phyloP scores from a whole-genome alignment of 2,797 vertebrate genomes.

The Tamandua tetradactyla region DNA sequence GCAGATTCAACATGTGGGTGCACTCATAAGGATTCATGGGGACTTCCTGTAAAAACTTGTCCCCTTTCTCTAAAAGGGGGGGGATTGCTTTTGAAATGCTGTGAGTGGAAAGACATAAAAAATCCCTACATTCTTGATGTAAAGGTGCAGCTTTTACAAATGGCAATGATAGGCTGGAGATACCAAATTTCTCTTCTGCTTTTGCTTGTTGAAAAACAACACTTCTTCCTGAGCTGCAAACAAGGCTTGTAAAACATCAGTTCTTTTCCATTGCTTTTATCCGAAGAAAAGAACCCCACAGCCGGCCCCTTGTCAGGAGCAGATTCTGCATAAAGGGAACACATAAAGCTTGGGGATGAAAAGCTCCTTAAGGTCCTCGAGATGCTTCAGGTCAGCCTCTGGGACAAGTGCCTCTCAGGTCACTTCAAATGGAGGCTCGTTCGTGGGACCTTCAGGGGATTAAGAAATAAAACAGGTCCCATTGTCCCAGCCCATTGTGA shows the following conservation, averaged over 20 bases:
- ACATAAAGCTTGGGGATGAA: constrained; percentile 46
- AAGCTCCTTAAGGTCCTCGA: constrained; percentile 8
- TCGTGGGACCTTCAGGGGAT: constrained; percentile 57
- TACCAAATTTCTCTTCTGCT: background rate
- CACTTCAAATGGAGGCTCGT: constrained; percentile 45
- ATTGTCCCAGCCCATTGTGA: background rate
- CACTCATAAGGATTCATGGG: accelerated
- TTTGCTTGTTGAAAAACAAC: constrained; percentile 51
- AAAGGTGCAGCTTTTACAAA: background rate
- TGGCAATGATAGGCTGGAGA: background rate
- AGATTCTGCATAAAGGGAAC: constrained; percentile 50
- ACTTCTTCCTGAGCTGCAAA: constrained; percentile 43
- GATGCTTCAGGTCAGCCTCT: constrained; percentile 46
- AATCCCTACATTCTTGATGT: background rate
- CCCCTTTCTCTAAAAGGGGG: accelerated
- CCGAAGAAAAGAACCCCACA: constrained; percentile 53
- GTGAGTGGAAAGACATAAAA: background rate
- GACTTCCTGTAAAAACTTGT: background rate
- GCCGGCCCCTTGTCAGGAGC: constrained; percentile 72
- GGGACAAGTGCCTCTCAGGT: constrained; percentile 70
- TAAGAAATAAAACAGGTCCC: constrained; percentile 69
- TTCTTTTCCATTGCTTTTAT: constrained; percentile 31
- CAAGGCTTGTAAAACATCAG: background rate
- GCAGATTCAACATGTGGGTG: too few relatives aligned
- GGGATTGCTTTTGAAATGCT: background rate